Base-by-base conservation (phyloP, 2,797 vertebrate genomes). In the Vultur gryphus region DNA sequence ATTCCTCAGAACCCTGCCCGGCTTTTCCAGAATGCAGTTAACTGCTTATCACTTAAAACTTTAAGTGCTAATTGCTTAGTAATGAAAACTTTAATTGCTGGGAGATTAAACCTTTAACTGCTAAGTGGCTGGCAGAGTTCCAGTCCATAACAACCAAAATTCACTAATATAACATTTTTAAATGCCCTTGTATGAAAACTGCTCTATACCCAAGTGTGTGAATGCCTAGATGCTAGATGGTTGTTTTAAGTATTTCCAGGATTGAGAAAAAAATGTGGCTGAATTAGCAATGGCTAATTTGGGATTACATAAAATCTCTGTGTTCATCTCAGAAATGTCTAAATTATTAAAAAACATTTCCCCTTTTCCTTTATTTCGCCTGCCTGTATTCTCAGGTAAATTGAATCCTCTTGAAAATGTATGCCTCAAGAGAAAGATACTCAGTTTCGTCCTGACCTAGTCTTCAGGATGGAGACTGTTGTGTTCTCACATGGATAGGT, bases 31-130 rank as follows among this genome's bases (percentile, higher is more conserved):
- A 93, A 95, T 23, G 7, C 70, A 48, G 66, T 79, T 88, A 95
- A 95, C 62, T 49, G 64, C 71, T 93, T 90, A 93, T 84, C 85
- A 85, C 90, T 93, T 96, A 83, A 97, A 97, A 96, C 35, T 96
- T 95, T 80, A 91, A 95, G 64, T 67, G 73, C 57, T 97, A 94
- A 97, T 95, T 97, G 64, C 64, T 91, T 95, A 94, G 85, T 95
- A 93, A 97, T 94, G 94, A 97, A 97, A 97, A 96, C 44, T 94
- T 95, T 70, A 95, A 95, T 94, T 95, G 95, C 90, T 86, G 7
- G 5, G 89, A 97, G 73, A 93, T 79, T 78, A 96, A 97, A 97
- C 52, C 82, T 95, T 90, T 91, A 96, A 92, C 83, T 97, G 87
- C 89, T 84, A 87, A 95, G 78, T 76, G 90, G 83, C 80, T 97